Evolutionary conservation across 2,797 vertebrate genomes (phyloP), one percentile per base, ranked within the genome.

Genomic region (Oceanodroma leucorhoa): DNA sequence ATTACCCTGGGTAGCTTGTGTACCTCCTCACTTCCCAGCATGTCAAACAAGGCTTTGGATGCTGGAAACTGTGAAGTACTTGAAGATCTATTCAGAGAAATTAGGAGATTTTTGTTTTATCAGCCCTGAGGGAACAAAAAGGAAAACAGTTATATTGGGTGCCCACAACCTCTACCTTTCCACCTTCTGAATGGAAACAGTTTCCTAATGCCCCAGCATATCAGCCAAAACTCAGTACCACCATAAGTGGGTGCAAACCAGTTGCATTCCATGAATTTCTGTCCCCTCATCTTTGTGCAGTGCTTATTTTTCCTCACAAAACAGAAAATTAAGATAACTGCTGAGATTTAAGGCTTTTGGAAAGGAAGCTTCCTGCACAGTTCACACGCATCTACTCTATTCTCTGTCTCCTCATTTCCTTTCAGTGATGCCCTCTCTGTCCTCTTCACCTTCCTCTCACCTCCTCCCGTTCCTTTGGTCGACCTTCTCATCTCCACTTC

Each of bases 341-440:
- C n/a, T 70, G 54, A 82, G 51, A 70, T 51, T 3, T 38, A 32
- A 90, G 24, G 50, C 2, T 77, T 45, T 83, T 73, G 60, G 64
- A 83, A 94, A 55, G 48, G 53, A 83, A 96, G 16, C 6, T 76
- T 90, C 38, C 54, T 54, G 23, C n/a, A 34, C 53, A 75, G 32
- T 57, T 92, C 15, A 64, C 46, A 55, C 0, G 0, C 0, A 0
- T 66, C 66, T 82, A 27, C n/a, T 43, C 34, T 36, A 8, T 18
- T 70, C 72, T 89, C 89, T 78, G 11, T 84, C 62, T 92, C 58
- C 43, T 72, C 46, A 41, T 80, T 84, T 86, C 45, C 46, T 91
- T 90, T 40, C 30, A 81, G 65, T 32, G n/a, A 61, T 5, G 5
- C 7, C 16, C 34, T 89, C 26, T 55, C 54, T 91, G 46, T 78